Evolutionary conservation across 2,888 invertebrate genomes (phyloP), one percentile per base, ranked within the genome.

Genomic region (Phyto melanocephala): DNA sequence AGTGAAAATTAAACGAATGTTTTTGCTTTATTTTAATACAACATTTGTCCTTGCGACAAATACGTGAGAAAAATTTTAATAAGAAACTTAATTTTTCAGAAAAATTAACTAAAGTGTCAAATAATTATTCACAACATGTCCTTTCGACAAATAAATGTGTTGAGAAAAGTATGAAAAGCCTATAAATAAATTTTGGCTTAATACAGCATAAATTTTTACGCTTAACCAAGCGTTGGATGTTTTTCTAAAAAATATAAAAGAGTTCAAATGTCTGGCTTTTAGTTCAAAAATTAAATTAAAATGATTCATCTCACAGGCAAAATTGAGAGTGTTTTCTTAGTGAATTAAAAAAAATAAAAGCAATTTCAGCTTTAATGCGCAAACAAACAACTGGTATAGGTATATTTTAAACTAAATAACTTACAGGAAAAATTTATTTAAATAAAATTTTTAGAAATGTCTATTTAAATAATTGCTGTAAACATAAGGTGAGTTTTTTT

Each of bases 41-140:
- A 17, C 11, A 37, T 37, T 62, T 78, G 81, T 54, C 78, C 81
- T 81, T 81, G 81, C 72, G 40, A 68, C 35, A 78, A 65, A 78
- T 81, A 81, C 81, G 81, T 81, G 81, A 74, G 50, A 63, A 42
- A 42, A 74, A 78, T 78, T 22, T 77, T 35, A 28, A 28, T n/a
- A n/a, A 74, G 42, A 37, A 65, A 65, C 45, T 20, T 62, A 42
- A 54, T 37, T 56, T 50, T 60, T 22, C 17, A 35, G 15, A 70
- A 75, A 63, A 70, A 75, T 42, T 47, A 10, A 17, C 45, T 47
- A 47, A 47, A 17, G n/a, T 42, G 37, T 42, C 50, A 60, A 68
- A 60, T 35, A 58, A 40, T 58, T 62, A 47, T 58, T 56, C 24
- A 65, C 24, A 56, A 65, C 24, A 56, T 65, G 33, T 17, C 10